Conservation (phyloP, 2,888 invertebrate genomes). For the Penaeus monodon region DNA sequence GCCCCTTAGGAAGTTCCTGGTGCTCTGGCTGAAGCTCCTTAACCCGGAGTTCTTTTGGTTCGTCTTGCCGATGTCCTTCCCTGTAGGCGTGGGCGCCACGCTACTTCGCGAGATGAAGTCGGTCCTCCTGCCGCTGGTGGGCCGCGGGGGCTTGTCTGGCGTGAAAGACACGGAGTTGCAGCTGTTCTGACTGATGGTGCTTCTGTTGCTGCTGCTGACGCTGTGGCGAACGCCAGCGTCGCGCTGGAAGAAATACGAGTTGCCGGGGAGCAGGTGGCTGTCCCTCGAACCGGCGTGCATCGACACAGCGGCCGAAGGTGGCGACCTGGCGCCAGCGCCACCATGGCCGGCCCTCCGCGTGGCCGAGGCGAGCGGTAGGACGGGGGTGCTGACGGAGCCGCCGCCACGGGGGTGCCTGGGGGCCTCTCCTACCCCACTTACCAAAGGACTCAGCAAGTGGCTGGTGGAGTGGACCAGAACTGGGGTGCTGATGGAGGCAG, state of each 20-base stretch:
- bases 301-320: conserved; percentile 24
- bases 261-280: background rate
- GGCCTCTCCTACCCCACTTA: background rate
- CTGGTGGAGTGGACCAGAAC: conserved; percentile 40
- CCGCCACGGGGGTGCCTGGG: background rate
- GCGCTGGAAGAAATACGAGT: conserved; percentile 2
- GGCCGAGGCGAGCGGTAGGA: conserved; percentile 1
- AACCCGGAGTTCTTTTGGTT: conserved; percentile 5
- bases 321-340: background rate
- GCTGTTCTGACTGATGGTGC: conserved; percentile 37
- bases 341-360: background rate
- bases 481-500: conserved; percentile 38
- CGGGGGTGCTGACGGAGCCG: conserved; percentile 26
- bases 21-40: conserved; percentile 19
- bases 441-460: conserved; percentile 19
- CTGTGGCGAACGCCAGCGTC: conserved; percentile 21
- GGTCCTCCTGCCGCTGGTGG: background rate
- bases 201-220: conserved; percentile 32
- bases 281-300: conserved; percentile 21
- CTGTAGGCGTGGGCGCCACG: too few relatives aligned
- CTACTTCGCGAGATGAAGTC: background rate
- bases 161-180: conserved; percentile 28
- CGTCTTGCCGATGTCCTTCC: background rate
- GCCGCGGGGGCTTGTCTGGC: background rate
- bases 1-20: background rate